Conservation (phyloP, 1,140 invertebrate species). For the Drosophila orosa region DNA sequence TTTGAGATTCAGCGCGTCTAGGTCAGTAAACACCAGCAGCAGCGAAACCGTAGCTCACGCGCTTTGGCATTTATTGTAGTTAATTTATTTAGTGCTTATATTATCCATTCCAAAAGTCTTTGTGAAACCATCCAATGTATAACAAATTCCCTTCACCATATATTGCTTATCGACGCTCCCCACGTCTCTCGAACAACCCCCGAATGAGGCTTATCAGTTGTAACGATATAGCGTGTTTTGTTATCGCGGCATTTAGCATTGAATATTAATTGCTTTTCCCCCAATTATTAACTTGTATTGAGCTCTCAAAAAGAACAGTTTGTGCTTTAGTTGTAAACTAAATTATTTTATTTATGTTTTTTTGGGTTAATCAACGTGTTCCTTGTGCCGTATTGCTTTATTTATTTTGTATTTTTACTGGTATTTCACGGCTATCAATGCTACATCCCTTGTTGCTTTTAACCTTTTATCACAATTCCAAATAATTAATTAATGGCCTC, state of each 20-base stretch:
- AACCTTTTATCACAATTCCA: slow-evolving; percentile 1
- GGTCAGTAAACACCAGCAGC: slow-evolving; percentile 74
- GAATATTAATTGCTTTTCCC: slow-evolving; percentile 36
- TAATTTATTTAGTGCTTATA: slow-evolving; percentile 71
- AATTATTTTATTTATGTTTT: slow-evolving; percentile 28
- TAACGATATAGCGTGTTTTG: slow-evolving; percentile 40
- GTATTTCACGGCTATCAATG: slow-evolving; percentile 18
- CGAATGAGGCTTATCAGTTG: slow-evolving; percentile 51
- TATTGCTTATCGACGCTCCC: slow-evolving; percentile 24
- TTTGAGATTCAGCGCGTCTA: slow-evolving; percentile 98
- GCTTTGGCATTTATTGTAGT: slow-evolving; percentile 87
- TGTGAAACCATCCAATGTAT: slow-evolving; percentile 43
- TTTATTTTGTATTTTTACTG: slow-evolving; percentile 40
- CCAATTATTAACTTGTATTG: slow-evolving; percentile 16
- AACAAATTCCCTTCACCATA: slow-evolving; percentile 14
- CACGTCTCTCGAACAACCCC: slow-evolving; percentile 20
- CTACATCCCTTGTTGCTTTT: slow-evolving; percentile 6
- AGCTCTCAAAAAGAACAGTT: slow-evolving; percentile 21
- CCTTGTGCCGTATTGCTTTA: slow-evolving; percentile 72
- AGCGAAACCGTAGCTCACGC: slow-evolving; percentile 68
- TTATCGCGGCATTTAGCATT: slow-evolving; percentile 48
- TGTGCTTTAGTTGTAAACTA: slow-evolving; percentile 32
- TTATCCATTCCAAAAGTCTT: slow-evolving; percentile 58
- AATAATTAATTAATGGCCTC: slow-evolving; percentile 18
- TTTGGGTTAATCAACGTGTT: slow-evolving; percentile 37